Evolutionary conservation across 2,797 vertebrate species (phyloP).

Genomic region (Podarcis lilfordi): DNA sequence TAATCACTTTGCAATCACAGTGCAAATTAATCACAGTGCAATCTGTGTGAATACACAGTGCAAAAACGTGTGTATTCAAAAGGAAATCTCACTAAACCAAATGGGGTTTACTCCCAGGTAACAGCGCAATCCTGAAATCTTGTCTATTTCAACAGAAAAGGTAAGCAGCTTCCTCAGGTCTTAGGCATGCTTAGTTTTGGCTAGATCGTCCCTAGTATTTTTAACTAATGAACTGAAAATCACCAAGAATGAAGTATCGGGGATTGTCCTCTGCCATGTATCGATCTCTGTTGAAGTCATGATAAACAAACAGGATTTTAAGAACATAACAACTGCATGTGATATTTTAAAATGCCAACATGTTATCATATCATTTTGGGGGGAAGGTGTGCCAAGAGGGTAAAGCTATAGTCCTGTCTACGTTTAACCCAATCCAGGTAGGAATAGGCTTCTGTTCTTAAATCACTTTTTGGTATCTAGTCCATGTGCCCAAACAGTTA

Average conservation of each 20-base stretch:
- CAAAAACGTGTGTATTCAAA: not conserved
- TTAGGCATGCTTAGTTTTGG: not conserved
- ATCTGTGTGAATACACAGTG: not conserved
- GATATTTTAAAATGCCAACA: not conserved
- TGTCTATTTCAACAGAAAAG: not conserved
- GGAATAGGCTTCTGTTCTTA: not conserved
- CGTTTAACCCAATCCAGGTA: not conserved
- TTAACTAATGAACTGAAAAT: not conserved
- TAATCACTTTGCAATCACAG: not conserved
- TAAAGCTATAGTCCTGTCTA: not conserved
- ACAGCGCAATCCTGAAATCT: not conserved
- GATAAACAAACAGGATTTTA: not conserved
- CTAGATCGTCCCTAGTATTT: not conserved
- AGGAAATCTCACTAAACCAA: too few species aligned
- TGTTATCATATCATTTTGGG: too few species aligned
- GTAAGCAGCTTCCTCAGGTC: not conserved
- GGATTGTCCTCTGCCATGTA: not conserved
- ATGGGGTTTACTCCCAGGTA: too few species aligned
- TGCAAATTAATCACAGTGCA: not conserved
- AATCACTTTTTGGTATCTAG: not conserved
- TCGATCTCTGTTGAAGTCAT: not conserved
- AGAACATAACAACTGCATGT: not conserved
- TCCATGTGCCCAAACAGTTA: not conserved
- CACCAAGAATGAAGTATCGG: not conserved
- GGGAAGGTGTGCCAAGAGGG: not conserved